Conservation (phyloP, 1,140 invertebrate genomes). For the Samia ricini region DNA sequence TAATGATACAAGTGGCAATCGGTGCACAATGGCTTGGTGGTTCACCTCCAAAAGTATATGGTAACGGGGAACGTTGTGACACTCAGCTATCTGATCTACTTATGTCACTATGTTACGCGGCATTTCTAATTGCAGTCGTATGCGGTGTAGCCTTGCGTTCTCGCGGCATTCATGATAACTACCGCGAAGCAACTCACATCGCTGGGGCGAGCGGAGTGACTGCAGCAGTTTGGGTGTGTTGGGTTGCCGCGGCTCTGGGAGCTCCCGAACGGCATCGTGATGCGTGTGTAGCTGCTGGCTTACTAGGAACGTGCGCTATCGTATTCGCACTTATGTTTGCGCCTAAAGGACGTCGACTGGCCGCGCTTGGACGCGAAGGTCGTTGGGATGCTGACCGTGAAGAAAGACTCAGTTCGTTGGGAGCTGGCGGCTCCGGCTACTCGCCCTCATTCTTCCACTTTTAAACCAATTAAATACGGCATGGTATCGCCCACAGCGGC, state of each 20-base stretch:
- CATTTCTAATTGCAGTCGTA: slow-evolving; percentile 90
- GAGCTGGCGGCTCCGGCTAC: slow-evolving; percentile 87
- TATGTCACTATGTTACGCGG: slow-evolving; percentile 88
- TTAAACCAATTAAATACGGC: slow-evolving; percentile 88
- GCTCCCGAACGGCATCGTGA: slow-evolving; percentile 88
- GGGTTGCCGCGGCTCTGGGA: slow-evolving; percentile 86
- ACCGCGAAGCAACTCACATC: slow-evolving; percentile 93
- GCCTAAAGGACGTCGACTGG: slow-evolving; percentile 93
- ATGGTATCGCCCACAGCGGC: slow-evolving; percentile 80
- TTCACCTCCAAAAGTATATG: slow-evolving; percentile 79
- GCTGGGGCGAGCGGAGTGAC: slow-evolving; percentile 89
- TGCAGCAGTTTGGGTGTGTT: slow-evolving; percentile 92
- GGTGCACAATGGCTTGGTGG: slow-evolving; percentile 91
- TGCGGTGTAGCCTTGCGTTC: slow-evolving; percentile 90
- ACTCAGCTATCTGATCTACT: slow-evolving; percentile 84
- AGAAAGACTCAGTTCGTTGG: slow-evolving; percentile 86
- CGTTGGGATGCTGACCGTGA: slow-evolving; percentile 87
- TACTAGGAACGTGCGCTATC: slow-evolving; percentile 88
- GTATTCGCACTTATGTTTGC: slow-evolving; percentile 96
- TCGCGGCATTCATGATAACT: slow-evolving; percentile 94
- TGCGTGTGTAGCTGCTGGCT: slow-evolving; percentile 91
- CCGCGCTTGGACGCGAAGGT: slow-evolving; percentile 90
- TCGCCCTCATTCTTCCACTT: slow-evolving; percentile 94
- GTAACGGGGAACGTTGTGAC: slow-evolving; percentile 79
- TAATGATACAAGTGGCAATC: slow-evolving; percentile 93